Evolutionary conservation across 2,113 vertebrate genomes (phyloP).

Genomic region (Lampris megalopsis): DNA sequence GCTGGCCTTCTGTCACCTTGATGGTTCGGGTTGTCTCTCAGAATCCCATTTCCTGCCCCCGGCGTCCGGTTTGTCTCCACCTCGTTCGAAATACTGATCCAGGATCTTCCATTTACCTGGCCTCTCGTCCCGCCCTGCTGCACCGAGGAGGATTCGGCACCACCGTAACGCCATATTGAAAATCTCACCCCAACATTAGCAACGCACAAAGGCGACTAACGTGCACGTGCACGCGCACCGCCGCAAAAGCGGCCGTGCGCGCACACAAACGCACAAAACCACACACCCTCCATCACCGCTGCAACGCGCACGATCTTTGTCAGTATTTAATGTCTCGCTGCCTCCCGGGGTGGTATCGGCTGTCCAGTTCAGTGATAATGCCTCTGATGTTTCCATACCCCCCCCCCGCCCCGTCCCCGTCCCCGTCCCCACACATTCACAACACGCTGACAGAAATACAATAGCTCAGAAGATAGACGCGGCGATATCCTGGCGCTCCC

Average conservation of each 20-base stretch:
- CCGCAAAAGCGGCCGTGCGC: not conserved
- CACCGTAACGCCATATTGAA: slow-evolving; percentile 65
- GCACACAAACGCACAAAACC: not conserved
- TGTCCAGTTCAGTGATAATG: slow-evolving; percentile 68
- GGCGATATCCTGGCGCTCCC: slow-evolving; percentile 56
- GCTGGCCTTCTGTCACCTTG: slow-evolving; percentile 19
- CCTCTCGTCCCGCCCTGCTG: not conserved
- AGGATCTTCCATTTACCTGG: slow-evolving; percentile 5
- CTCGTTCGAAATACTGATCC: slow-evolving; percentile 18
- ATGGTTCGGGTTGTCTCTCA: slow-evolving; percentile 3
- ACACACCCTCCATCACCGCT: slow-evolving; percentile 26
- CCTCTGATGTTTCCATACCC: slow-evolving; percentile 72
- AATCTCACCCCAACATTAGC: slow-evolving; percentile 42
- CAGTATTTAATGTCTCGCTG: slow-evolving; percentile 51
- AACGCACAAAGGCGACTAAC: slow-evolving; percentile 21
- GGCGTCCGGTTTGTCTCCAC: slow-evolving; percentile 6
- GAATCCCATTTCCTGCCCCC: not conserved
- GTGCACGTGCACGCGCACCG: slow-evolving; percentile 13
- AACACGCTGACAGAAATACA: slow-evolving; percentile 51
- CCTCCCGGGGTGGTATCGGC: slow-evolving; percentile 62
- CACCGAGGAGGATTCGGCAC: slow-evolving; percentile 30
- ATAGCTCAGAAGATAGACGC: slow-evolving; percentile 57
- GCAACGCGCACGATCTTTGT: slow-evolving; percentile 30
- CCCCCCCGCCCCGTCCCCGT: not conserved
- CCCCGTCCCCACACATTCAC: slow-evolving; percentile 49